Percentiles rank a stretch among this genome's conserved stretches.
These are phyloP conservation scores for Drosophila subpulchrella DNA, from an alignment of 1,140 invertebrate genomes.

Conservation along the genomic window DNA sequence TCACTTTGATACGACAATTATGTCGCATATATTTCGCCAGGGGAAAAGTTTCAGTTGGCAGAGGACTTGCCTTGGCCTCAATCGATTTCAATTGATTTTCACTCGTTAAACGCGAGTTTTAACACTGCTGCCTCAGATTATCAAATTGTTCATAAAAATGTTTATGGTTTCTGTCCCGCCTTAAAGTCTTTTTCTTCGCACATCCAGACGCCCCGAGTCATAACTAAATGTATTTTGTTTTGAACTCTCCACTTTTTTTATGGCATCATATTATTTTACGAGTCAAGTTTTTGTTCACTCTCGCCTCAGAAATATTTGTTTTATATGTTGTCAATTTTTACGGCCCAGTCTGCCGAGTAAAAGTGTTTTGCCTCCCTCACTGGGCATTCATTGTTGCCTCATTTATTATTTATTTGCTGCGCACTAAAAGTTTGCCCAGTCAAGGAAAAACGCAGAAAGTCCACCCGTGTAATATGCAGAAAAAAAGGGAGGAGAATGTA, in stretches of 20 bases:
- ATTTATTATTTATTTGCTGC: conserved; percentile 66
- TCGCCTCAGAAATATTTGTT: conserved; percentile 39
- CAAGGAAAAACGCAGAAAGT: conserved; percentile 27
- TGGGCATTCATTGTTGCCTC: conserved; percentile 29
- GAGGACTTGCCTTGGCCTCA: neutral
- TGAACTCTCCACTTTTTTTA: conserved; percentile 25
- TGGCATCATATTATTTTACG: conserved; percentile 47
- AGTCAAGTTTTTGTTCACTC: conserved; percentile 33
- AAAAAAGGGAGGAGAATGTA: conserved; percentile 8
- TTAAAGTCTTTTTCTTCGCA: conserved; percentile 33
- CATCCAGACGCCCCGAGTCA: conserved; percentile 45
- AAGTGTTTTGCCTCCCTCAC: conserved; percentile 22
- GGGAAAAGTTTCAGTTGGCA: conserved; percentile 7
- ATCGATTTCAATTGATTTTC: conserved; percentile 48
- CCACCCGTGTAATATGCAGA: conserved; percentile 65
- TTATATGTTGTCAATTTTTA: conserved; percentile 61
- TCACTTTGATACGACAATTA: conserved; percentile 33
- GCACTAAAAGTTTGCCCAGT: conserved; percentile 41
- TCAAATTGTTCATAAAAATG: conserved; percentile 34
- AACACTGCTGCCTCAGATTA: conserved; percentile 23
- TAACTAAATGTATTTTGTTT: conserved; percentile 49
- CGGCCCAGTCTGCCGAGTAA: conserved; percentile 16
- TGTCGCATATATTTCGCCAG: neutral
- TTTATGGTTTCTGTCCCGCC: conserved; percentile 34
- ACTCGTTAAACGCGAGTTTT: conserved; percentile 18